Evolutionary conservation across 35 echinoderm and acorn worm genomes (phyloP), one percentile per base, ranked within the genome.

Genomic region (Acanthaster planci): DNA sequence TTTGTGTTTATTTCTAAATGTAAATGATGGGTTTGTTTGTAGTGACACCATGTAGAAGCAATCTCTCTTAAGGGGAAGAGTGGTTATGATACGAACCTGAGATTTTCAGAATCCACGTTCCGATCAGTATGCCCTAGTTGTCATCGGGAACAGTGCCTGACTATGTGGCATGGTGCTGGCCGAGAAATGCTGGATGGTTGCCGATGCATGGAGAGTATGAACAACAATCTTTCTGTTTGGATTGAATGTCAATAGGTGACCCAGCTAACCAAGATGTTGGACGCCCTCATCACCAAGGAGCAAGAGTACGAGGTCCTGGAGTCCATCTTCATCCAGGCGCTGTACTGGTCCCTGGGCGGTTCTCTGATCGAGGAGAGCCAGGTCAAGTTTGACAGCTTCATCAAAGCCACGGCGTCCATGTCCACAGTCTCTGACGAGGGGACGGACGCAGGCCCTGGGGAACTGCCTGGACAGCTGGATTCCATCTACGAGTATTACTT

Each of bases 401-500:
- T 98, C 77, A 98, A 98, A 44, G 77, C 82, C 38, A 29, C 88
- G 10, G 84, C 91, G 0, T 91, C 88, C 7, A 98, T 98, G 95
- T 50, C 91, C 23, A 67, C 68, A 9, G 77, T 87, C 18, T 21
- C 67, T 5, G 95, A 98, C 32, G 95, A 98, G 19, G 85, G 76
- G 10, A 78, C 82, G 51, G 40, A 88, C 51, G 91, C 95, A 7
- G 92, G 92, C 23, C 88, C 95, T 16, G 95, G 95, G 32, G 95
- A 98, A 75, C 79, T 98, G 36, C 95, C 95, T 19, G 91, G 84
- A 23, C 86, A 92, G 16, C 77, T 88, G 52, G 91, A 93, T 1
- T 91, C 95, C 29, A 38, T 98, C 22, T 91, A 89, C 84, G 91
- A 98, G 56, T 98, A 93, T 38, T 94, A 77, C 86, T 98, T 98